Base-by-base conservation (phyloP, 2,113 vertebrate species). In the Bubo scandiacus region DNA sequence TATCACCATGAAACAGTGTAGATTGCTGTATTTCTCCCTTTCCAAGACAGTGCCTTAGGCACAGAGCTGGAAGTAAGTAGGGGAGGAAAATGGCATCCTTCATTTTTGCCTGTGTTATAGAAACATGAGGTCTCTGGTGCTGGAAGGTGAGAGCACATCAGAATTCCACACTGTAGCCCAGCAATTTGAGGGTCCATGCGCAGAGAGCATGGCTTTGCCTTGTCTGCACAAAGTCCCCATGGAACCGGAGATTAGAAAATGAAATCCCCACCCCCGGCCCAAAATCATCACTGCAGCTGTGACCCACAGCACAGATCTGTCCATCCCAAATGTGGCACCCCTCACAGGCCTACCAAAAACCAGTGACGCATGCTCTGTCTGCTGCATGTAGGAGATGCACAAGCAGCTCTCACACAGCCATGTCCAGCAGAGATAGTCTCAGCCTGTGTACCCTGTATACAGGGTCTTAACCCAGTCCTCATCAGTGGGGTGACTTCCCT, bases 311-410 rank as follows among this genome's bases (percentile, higher is more conserved):
- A 82, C 22, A 25, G 23, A 42, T 49, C 40, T 55, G 34, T 47
- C 58, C 36, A 38, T 77, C 52, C 12, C 45, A 81, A 45, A 57
- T 4, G 9, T 34, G 22, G 16, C 26, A 26, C 22, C 78, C 38
- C 38, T 68, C n/a, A 52, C 27, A 62, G 14, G 23, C 16, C 29
- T 42, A 17, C 22, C 15, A 42, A 67, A 81, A 78, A 68, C 1
- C 17, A 27, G 34, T 6, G 61, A 25, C 1, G 1, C 2, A 2
- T 20, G 4, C 10, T 30, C 26, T 68, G 8, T 57, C 77, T 55
- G 23, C 32, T 19, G 13, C 32, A 36, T 0, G 0, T 20, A 34
- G 32, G 26, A 54, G n/a, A 55, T 21, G 29, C 27, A 40, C 43
- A n/a, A 40, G 40, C 36, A 79, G 36, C 14, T 68, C 34, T 68